Base-by-base conservation (phyloP, 2,888 invertebrate genomes). In the Amblyjoppa fuscipennis region DNA sequence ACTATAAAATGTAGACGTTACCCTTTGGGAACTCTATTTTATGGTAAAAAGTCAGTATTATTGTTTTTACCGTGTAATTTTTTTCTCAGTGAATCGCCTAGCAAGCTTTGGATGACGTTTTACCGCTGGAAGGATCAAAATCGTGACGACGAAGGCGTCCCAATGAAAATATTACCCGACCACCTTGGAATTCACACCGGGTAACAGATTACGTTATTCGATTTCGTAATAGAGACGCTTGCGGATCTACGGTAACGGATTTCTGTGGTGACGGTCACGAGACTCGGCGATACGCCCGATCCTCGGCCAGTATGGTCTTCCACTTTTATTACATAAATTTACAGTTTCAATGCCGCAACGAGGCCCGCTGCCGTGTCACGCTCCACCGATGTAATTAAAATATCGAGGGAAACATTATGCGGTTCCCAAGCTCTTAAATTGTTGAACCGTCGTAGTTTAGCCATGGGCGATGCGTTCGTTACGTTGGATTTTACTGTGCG, bases 401-500 rank as follows among this genome's bases (percentile, higher is more conserved):
- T 85, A 83, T 86, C 84, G 84, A 34, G 70, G 76, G 53, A 82
- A 86, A 70, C 82, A 53, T 80, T 74, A 76, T 66, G 85, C 78
- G 84, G 86, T 83, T 81, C 64, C 90, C 45, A 45, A 88, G 84
- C 88, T 53, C 87, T 90, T 91, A 93, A 92, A 93, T 92, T 91
- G 92, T 93, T 92, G 90, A 82, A 89, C 87, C 51, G 79, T 74
- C 61, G 73, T 61, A 69, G 78, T 84, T 71, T 81, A 84, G 89
- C 92, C 90, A 90, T 89, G 90, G 91, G 93, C 92, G 90, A 92
- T 92, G 91, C 92, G 92, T 93, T 93, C 93, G 92, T 93, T 93
- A 93, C 90, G 89, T 92, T 89, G 81, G 31, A 91, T 92, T 92
- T 92, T 90, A 90, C 91, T 89, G 71, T 73, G 45, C 45, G 89